These are phyloP conservation scores for Parnassius orleans DNA, from an alignment of 2,888 invertebrate species.

Conservation along the genomic window DNA sequence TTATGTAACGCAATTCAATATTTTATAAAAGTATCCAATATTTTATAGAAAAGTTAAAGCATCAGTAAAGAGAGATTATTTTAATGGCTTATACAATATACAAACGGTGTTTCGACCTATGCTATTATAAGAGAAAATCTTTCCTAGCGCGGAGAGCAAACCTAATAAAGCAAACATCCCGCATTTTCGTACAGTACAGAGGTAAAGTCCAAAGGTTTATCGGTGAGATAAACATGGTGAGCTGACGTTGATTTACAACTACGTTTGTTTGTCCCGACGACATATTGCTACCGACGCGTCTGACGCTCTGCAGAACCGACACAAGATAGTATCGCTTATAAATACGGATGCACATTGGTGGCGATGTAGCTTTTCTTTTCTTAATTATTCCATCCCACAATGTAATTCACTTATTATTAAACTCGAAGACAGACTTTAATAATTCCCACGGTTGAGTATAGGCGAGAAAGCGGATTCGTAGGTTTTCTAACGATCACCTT, in stretches of 20 bases:
- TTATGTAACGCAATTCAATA: too few relatives aligned
- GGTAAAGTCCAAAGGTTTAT: constrained; percentile 18
- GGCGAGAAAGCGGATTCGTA: too few relatives aligned
- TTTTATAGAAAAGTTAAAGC: too few relatives aligned
- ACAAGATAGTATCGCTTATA: background rate
- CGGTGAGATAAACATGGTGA: constrained; percentile 20
- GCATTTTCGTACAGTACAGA: constrained; percentile 12
- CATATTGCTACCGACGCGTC: constrained; percentile 20
- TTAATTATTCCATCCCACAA: too few relatives aligned
- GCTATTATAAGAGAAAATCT: background rate
- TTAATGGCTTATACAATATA: too few relatives aligned
- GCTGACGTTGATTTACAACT: constrained; percentile 23
- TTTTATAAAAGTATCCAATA: too few relatives aligned
- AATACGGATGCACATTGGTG: background rate
- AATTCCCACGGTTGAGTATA: too few relatives aligned
- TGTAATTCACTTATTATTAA: too few relatives aligned
- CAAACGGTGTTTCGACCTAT: too few relatives aligned
- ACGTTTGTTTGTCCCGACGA: constrained; percentile 20
- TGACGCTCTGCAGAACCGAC: background rate
- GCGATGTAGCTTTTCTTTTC: background rate
- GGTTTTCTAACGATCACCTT: too few relatives aligned
- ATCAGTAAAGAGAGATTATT: too few relatives aligned
- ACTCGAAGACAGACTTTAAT: too few relatives aligned
- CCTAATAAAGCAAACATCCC: constrained; percentile 20
- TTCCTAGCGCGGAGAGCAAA: constrained; percentile 10